phyloP scores from a whole-genome alignment of 2,797 vertebrate species.

The Streptopelia turtur region DNA sequence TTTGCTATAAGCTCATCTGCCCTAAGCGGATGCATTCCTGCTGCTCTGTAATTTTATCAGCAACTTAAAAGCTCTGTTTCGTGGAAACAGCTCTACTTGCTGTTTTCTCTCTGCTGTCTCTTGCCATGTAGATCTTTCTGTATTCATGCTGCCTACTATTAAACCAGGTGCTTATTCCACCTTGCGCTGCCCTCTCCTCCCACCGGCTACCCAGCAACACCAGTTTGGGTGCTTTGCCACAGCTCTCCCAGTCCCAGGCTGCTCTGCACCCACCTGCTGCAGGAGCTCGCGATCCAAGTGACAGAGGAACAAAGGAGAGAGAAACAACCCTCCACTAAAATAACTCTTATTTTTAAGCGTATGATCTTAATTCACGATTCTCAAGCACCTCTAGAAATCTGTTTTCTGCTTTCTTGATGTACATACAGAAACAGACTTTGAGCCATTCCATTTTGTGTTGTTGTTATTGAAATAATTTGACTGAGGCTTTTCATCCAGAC shows the following conservation, averaged over 20 bases:
- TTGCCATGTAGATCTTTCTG: background rate
- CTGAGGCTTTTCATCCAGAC: background rate
- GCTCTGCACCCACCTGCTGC: background rate
- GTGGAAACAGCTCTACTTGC: background rate
- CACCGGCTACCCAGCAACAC: background rate
- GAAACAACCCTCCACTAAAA: background rate
- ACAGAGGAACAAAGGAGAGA: background rate
- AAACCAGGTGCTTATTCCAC: background rate
- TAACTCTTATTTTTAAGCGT: background rate
- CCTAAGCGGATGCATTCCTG: background rate
- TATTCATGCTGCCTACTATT: background rate
- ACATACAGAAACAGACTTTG: background rate
- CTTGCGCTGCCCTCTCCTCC: background rate
- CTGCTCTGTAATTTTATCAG: background rate
- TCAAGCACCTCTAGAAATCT: background rate
- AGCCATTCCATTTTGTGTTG: background rate
- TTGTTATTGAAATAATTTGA: background rate
- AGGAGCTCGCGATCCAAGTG: background rate
- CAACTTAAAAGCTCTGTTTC: background rate
- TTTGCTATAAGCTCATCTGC: background rate
- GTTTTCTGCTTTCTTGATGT: background rate
- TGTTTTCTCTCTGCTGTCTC: background rate
- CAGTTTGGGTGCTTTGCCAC: background rate
- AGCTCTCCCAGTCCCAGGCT: background rate
- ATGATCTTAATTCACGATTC: background rate